phyloP scores from a whole-genome alignment of 2,888 invertebrate species.

The Lutraria lutraria region DNA sequence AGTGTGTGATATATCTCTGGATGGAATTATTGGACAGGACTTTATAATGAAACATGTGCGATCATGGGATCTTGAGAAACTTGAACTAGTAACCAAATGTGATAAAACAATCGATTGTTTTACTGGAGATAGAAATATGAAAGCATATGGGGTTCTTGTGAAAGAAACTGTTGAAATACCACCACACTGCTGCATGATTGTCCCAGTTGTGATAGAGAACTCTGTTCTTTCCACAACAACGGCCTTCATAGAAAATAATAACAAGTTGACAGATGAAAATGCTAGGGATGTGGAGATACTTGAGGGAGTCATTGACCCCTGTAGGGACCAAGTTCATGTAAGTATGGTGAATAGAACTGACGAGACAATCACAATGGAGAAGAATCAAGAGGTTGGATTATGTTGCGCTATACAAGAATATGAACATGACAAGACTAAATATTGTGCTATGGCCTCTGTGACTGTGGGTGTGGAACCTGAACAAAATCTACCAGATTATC shows the following conservation, averaged over 20 bases:
- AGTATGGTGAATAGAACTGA: background rate
- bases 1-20: slow-evolving; percentile 34
- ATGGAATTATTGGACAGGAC: slow-evolving; percentile 19
- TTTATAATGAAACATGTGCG: slow-evolving; percentile 29
- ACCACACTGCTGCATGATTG: background rate
- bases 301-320: background rate
- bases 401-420: slow-evolving; percentile 33
- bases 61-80: slow-evolving; percentile 34
- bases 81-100: background rate
- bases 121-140: background rate
- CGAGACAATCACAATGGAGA: background rate
- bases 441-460: background rate
- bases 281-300: background rate
- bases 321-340: background rate
- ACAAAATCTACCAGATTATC: slow-evolving; percentile 28
- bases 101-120: background rate
- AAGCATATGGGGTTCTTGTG: background rate
- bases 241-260: background rate
- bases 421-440: background rate
- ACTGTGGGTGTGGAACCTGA: too few relatives aligned
- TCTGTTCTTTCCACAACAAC: too few relatives aligned
- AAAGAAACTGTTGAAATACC: background rate
- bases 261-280: background rate
- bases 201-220: background rate
- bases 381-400: background rate